Percentiles rank a stretch among this genome's conserved stretches.
Evolutionary conservation across 2,797 vertebrate genomes (phyloP).

Genomic region (Trachurus trachurus): DNA sequence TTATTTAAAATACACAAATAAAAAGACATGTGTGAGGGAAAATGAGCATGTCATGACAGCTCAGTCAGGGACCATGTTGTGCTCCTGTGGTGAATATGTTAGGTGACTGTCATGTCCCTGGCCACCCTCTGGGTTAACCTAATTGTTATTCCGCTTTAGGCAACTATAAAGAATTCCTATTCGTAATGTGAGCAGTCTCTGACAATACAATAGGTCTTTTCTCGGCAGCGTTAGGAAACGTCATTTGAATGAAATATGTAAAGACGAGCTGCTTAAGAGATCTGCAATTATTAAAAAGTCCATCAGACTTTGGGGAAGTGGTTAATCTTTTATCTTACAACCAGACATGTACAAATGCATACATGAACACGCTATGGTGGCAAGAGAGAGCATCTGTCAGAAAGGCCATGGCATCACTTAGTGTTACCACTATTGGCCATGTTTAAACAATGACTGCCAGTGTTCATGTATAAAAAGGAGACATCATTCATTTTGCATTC

Average conservation of each 20-base stretch:
- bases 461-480: not conserved
- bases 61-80: not conserved
- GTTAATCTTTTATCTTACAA: slow-evolving; percentile 5
- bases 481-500: not conserved
- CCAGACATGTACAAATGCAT: not conserved
- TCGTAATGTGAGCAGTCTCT: not conserved
- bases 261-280: not conserved
- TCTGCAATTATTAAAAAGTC: slow-evolving; percentile 23
- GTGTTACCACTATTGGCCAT: not conserved
- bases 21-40: not conserved
- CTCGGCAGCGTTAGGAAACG: not conserved
- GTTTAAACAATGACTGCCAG: not conserved
- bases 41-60: not conserved
- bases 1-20: too few species aligned
- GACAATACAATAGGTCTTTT: not conserved
- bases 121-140: not conserved
- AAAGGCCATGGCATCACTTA: not conserved
- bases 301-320: slow-evolving; percentile 1
- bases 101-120: not conserved
- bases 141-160: not conserved
- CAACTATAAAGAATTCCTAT: not conserved
- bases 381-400: not conserved
- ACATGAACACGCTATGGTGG: too few species aligned
- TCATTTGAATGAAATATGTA: slow-evolving; percentile 19
- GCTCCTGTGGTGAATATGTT: not conserved